Evolutionary conservation across 1,140 invertebrate species (phyloP).

Genomic region (Oedothorax gibbosus): DNA sequence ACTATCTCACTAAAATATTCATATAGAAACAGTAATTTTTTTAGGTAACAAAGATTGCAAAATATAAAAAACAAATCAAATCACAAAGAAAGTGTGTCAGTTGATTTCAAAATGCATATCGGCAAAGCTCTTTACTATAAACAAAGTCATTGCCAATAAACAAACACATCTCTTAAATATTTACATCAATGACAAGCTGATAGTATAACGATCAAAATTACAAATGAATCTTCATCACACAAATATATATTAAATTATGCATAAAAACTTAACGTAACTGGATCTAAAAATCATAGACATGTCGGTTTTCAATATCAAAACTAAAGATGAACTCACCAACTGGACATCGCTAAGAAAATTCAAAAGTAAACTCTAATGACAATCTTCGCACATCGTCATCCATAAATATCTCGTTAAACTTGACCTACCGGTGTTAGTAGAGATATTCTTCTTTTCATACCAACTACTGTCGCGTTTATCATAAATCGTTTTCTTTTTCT

Average conservation of each 20-base stretch:
- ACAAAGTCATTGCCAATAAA: no score
- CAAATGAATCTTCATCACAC: no score
- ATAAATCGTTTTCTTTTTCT: constrained; percentile 27
- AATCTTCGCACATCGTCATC: constrained; percentile 53
- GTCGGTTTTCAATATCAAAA: background rate
- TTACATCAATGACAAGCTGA: no score
- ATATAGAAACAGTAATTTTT: no score
- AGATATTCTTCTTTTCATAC: constrained; percentile 13
- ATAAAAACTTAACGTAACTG: background rate
- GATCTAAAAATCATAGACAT: background rate
- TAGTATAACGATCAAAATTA: no score
- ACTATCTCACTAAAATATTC: no score
- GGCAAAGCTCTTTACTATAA: no score
- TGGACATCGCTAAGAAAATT: constrained; percentile 55
- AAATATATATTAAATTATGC: background rate
- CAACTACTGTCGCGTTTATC: constrained; percentile 37
- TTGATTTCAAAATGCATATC: no score
- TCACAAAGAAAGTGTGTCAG: no score
- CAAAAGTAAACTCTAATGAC: constrained; percentile 24
- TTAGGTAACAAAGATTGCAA: no score
- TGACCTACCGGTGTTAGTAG: constrained; percentile 52
- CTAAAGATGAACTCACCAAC: constrained; percentile 34
- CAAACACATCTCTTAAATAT: no score
- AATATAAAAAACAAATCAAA: no score
- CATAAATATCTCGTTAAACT: constrained; percentile 55